These are phyloP conservation scores for Elephas maximus DNA, from an alignment of 2,113 vertebrate species.

Conservation along the genomic window DNA sequence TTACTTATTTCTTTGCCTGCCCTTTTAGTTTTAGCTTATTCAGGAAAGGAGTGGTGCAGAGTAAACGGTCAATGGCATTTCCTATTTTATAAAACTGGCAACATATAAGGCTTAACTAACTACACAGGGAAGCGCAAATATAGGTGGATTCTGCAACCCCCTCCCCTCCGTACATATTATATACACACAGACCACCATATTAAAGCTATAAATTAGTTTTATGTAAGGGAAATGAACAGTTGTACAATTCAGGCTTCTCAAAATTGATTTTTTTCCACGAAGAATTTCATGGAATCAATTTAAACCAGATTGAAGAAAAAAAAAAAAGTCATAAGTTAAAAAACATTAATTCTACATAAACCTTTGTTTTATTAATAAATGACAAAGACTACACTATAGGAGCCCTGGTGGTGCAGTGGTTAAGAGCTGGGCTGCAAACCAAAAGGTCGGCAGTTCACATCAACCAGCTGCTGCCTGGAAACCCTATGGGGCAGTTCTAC, in stretches of 20 bases:
- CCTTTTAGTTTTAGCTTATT: constrained; percentile 75
- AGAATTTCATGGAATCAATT: constrained; percentile 24
- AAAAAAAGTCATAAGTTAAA: constrained; percentile 37
- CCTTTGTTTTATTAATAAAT: background rate
- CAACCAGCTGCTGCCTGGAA: too few species aligned
- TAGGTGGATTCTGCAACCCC: background rate
- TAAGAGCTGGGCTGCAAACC: too few species aligned
- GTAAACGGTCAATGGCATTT: constrained; percentile 86
- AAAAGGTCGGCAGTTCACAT: too few species aligned
- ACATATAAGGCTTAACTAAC: constrained; percentile 19
- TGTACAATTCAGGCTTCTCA: constrained; percentile 40
- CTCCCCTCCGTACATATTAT: background rate
- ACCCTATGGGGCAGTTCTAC: too few species aligned
- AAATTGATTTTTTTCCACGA: constrained; percentile 3
- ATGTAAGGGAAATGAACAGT: constrained; percentile 34
- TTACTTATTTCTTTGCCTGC: constrained; percentile 83
- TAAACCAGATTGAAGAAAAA: background rate
- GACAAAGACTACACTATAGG: background rate
- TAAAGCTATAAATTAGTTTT: constrained; percentile 8
- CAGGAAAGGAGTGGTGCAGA: constrained; percentile 89
- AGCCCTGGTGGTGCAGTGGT: too few species aligned
- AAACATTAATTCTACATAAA: background rate
- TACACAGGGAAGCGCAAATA: constrained; percentile 10
- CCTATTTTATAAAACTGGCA: constrained; percentile 86
- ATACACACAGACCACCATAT: background rate